A percentile compares a stretch with the other conserved stretches of the same genome.
phyloP scores from a whole-genome alignment of 2,888 invertebrate genomes.

The Zhengitettix transpicula region DNA sequence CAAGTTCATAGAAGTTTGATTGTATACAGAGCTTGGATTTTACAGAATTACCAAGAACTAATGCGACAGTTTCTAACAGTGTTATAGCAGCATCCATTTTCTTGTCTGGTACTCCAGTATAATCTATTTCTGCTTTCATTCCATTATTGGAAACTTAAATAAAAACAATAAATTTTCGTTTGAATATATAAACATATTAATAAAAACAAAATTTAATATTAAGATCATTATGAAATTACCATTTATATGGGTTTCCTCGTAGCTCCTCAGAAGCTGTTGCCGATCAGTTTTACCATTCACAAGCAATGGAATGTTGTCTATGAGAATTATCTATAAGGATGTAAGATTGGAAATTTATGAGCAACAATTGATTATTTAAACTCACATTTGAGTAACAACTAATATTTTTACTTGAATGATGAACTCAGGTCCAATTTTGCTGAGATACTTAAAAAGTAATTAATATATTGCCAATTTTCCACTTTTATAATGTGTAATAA shows the following conservation, averaged over 20 bases:
- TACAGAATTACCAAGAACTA: conserved; percentile 38
- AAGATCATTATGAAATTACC: conserved; percentile 24
- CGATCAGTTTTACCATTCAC: conserved; percentile 80
- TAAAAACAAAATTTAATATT: conserved; percentile 7
- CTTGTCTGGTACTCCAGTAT: conserved; percentile 39
- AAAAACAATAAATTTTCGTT: neutral
- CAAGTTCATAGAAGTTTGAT: conserved; percentile 68
- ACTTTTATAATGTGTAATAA: too few relatives aligned
- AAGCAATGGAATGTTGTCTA: conserved; percentile 59
- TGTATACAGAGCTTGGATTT: conserved; percentile 41
- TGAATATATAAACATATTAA: neutral
- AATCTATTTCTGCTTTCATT: conserved; percentile 27
- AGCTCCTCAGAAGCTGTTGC: conserved; percentile 55
- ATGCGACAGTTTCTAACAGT: conserved; percentile 57
- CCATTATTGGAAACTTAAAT: neutral
- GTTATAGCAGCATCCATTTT: conserved; percentile 44
- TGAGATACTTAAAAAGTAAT: too few relatives aligned
- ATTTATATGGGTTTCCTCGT: conserved; percentile 44
- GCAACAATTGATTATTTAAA: neutral
- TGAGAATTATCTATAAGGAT: conserved; percentile 37
- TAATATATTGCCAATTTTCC: too few relatives aligned
- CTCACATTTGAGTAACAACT: neutral
- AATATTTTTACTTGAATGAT: neutral
- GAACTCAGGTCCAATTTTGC: too few relatives aligned
- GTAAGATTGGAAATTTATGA: conserved; percentile 5